Conservation (phyloP, 2,888 invertebrate species). For the Galeruca laticollis region DNA sequence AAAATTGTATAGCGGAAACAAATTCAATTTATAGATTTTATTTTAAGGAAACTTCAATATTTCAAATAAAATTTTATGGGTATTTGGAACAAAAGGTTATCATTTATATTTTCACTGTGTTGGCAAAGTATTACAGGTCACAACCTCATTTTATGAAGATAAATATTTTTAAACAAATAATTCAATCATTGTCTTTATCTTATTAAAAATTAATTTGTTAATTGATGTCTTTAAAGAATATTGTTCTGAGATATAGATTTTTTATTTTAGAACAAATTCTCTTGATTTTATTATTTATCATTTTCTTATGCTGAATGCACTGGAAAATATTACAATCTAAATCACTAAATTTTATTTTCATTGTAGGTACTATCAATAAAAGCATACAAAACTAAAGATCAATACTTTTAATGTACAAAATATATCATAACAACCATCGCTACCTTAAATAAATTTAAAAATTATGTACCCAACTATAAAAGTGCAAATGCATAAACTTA, state of each 20-base stretch:
- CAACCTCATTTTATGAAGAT: neutral
- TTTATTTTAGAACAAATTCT: no score
- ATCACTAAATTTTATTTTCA: no score
- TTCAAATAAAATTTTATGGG: neutral
- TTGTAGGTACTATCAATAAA: no score
- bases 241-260: no score
- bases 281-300: no score
- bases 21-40: neutral
- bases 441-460: no score
- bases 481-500: slow-evolving; percentile 10
- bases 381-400: no score
- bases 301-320: no score
- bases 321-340: no score
- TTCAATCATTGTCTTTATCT: neutral
- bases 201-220: neutral
- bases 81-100: neutral
- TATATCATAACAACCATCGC: no score
- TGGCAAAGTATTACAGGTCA: neutral
- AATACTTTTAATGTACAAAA: no score
- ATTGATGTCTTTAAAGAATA: neutral
- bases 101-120: neutral
- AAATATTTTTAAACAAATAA: neutral
- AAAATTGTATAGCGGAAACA: no score
- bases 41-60: neutral
- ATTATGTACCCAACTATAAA: slow-evolving; percentile 25